Evolutionary conservation across 2,797 vertebrate species (phyloP), one percentile per base, ranked within the genome.

Genomic region (Danio choprae): DNA sequence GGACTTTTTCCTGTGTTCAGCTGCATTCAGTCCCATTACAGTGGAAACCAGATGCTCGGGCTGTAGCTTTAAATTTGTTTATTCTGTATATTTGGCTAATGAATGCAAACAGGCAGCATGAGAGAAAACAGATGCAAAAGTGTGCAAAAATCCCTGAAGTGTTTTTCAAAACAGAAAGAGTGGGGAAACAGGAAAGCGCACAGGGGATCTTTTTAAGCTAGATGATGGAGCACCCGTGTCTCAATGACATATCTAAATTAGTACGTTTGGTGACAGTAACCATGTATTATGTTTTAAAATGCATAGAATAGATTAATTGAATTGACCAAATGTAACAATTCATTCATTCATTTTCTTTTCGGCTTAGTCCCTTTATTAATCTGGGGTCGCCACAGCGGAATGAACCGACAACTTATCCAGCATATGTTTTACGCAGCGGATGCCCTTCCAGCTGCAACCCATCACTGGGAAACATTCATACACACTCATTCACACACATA

Each of bases 11-110:
- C 16, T 56, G 2, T 38, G 55, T 65, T 50, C 18, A 40, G 60
- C 68, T 43, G 18, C 20, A 20, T 58, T 81, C 53, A 10, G 41
- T 15, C 6, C 12, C 43, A 64, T 64, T 58, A 22, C 56, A 56
- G 62, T 70, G 16, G 59, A 63, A 84, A 82, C 50, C 78, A 85
- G 70, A 78, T 75, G 58, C 46, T 15, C 18, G 12, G 10, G 55
- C 22, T 51, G 44, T 12, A 38, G 18, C 18, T 69, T 46, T 73
- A 81, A 65, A 75, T 64, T 20, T 65, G 71, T 71, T 79, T 67
- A 81, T 38, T 41, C 29, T 68, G 22, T 72, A 48, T 64, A 10
- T 20, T 29, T 55, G 15, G 59, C 40, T 64, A 68, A 65, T 7
- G 40, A 78, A 65, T 36, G 16, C 40, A 60, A 40, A 56, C 65